phyloP scores from a whole-genome alignment of 1,140 invertebrate genomes.

The Cydia amplana region DNA sequence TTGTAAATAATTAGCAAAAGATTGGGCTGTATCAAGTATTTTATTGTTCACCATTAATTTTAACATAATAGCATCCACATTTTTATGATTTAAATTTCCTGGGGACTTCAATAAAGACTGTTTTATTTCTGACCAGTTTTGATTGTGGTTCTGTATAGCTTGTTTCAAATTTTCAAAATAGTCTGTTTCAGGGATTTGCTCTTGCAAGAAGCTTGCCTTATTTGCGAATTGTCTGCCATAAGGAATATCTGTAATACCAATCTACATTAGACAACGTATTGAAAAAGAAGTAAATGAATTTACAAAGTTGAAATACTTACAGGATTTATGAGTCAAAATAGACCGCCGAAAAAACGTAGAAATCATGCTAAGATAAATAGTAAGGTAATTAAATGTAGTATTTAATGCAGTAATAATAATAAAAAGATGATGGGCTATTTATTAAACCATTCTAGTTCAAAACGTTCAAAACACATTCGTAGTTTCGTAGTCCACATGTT shows the following conservation, averaged over 20 bases:
- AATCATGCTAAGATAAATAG: neutral
- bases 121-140: constrained; percentile 64
- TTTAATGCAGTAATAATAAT: neutral
- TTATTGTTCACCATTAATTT: constrained; percentile 68
- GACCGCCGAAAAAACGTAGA: constrained; percentile 7
- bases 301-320: neutral
- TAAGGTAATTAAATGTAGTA: neutral
- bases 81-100: constrained; percentile 69
- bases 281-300: neutral
- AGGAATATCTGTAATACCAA: constrained; percentile 13
- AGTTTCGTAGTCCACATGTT: too few species aligned
- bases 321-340: neutral
- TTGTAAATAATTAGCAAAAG: constrained; percentile 81
- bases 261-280: neutral
- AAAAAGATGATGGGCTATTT: too few species aligned
- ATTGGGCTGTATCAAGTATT: constrained; percentile 77
- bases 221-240: neutral
- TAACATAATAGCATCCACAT: constrained; percentile 81
- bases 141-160: constrained; percentile 39
- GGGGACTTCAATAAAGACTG: constrained; percentile 50
- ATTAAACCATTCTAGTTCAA: too few species aligned
- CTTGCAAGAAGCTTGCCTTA: constrained; percentile 33
- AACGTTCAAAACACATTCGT: too few species aligned
- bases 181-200: constrained; percentile 37
- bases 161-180: constrained; percentile 61